Base-by-base conservation (phyloP, 92 coral and sea anemone genomes). In the Porites cylindrica region DNA sequence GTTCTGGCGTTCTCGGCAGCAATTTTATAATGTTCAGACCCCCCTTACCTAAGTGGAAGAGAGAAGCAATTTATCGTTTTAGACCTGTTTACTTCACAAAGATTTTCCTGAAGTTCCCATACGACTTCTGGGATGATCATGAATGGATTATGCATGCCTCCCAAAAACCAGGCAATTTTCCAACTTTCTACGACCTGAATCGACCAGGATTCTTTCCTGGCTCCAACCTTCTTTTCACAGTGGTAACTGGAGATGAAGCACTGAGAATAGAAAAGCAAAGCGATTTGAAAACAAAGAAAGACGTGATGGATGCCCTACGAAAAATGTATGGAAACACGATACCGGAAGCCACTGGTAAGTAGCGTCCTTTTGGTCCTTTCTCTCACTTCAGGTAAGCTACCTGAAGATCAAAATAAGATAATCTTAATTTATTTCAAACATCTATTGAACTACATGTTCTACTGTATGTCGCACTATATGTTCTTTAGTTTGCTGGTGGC, bases 91-190 rank as follows among this genome's bases (percentile, higher is more conserved):
- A 68, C 10, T 68, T 68, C 29, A 68, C 73, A 20, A 68, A 68
- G 47, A 68, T 68, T 20, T 68, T 68, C 47, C n/a, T 68, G 73
- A 68, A 68, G 73, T 68, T 68, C n/a, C 73, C 73, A 20, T 11
- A 17, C 0, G 73, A 68, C 1, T 68, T 68, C 73, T 68, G 73
- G 73, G 73, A 68, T 10, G 73, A 68, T 18, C 26, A 29, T 20
- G 73, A 68, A 17, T 68, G 73, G 73, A 68, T 68, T 68, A 21
- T 68, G 73, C 73, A 68, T 20, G 73, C 18, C 13, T 21, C 29
- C 16, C n/a, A 68, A 20, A 68, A 68, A 20, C 73, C 29, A 17
- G 73, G 10, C 73, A 20, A 68, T 29, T 68, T 20, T 29, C 26
- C 73, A 20, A 21, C 73, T 20, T 17, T 68, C 10, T 68, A 8